Evolutionary conservation across 2,797 vertebrate genomes (phyloP), one percentile per base, ranked within the genome.

Genomic region (Sarcophilus harrisii): DNA sequence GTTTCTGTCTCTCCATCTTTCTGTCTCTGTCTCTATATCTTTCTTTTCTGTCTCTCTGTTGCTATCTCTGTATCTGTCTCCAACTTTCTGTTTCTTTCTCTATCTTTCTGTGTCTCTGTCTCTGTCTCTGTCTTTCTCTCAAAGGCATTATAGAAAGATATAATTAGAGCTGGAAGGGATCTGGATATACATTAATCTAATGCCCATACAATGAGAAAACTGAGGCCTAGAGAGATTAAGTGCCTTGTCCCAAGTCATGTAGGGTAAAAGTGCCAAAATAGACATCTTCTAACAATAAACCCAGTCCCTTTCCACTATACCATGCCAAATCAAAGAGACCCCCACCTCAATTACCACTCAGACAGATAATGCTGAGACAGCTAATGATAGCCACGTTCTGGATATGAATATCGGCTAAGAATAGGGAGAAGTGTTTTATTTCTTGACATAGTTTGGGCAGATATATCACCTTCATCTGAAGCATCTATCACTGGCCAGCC

Each of bases 401-500:
- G 28, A 45, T 87, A 87, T 49, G 24, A 87, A 87, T 27, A 24
- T 87, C 27, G 66, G 2, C 12, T 32, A 95, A 52, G 30, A 94
- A 59, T 59, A 57, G 28, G 32, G 91, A 95, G 92, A 91, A 58
- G 29, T 81, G 21, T 57, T 57, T 6, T 90, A 90, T 90, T 95
- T 96, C 89, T 94, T 45, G n/a, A 28, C 93, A 90, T 93, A 92
- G 9, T 93, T 81, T 4, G 87, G 52, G 66, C 92, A 90, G 60
- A 92, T 96, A 30, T 28, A 58, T 89, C 90, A 93, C 21, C 59
- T 96, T 94, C 52, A 93, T 96, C 90, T 52, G 89, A 87, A 45
- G 38, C 38, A 29, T 90, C 13, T 58, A 45, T 81, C 91, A 93
- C 27, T 93, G 90, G 58, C 11, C 27, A 18, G 66, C 73, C 93